These are phyloP conservation scores for Drosophila asahinai DNA, from an alignment of 1,140 invertebrate genomes.

Conservation along the genomic window DNA sequence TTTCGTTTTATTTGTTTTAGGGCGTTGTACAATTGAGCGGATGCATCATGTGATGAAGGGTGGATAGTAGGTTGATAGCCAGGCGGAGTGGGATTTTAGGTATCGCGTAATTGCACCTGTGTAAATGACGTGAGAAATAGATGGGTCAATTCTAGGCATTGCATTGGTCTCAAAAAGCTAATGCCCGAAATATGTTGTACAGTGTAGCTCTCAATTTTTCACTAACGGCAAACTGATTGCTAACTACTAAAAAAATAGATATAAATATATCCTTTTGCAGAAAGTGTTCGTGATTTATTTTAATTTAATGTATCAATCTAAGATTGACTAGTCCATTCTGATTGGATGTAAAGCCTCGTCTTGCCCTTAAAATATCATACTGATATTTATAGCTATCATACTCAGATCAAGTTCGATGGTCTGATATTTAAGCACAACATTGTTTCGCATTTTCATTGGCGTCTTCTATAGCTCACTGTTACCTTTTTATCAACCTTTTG, in stretches of 20 bases:
- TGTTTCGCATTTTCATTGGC: background rate
- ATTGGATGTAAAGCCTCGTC: no score
- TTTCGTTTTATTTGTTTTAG: constrained; percentile 59
- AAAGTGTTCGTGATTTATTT: no score
- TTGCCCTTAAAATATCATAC: no score
- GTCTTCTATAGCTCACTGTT: background rate
- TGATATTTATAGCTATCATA: no score
- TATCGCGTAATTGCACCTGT: constrained; percentile 53
- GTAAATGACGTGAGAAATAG: constrained; percentile 55
- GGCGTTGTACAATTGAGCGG: constrained; percentile 63
- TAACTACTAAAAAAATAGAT: no score
- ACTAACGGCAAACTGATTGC: no score
- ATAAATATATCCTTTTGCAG: no score
- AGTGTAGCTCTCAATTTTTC: background rate
- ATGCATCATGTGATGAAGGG: constrained; percentile 64
- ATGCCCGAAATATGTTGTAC: background rate
- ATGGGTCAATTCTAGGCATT: constrained; percentile 55
- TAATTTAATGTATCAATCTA: no score
- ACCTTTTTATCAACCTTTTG: constrained; percentile 44
- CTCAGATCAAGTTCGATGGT: no score
- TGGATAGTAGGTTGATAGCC: background rate
- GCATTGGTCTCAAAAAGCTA: background rate
- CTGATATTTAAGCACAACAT: no score
- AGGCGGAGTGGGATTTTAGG: background rate
- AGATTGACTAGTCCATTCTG: no score